Evolutionary conservation across 2,888 invertebrate genomes (phyloP), one percentile per base, ranked within the genome.

Genomic region (Glaucopsyche alexis): DNA sequence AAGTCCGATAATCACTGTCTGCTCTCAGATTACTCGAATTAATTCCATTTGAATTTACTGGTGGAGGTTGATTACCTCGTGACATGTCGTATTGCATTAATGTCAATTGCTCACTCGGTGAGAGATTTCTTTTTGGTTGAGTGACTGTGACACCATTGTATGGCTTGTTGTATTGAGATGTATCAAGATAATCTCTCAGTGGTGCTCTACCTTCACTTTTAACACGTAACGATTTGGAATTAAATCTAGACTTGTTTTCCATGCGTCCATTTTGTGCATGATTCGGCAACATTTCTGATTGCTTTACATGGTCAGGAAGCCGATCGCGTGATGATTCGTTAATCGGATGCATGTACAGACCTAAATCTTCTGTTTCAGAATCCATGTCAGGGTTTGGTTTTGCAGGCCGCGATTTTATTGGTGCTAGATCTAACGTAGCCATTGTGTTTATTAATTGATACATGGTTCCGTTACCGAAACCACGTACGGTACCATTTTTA

Each of bases 61-160:
- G 77, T 77, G 85, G 82, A 79, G 82, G 86, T 84, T 87, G 87
- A 80, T 79, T 88, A 81, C 85, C 87, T 79, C 87, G 88, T 76
- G 84, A 85, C 87, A 90, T 90, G 81, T 90, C 88, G 80, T 90
- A 87, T 81, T 93, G 91, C 93, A 93, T 93, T 80, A 93, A 81
- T 74, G 90, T 88, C 81, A 93, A 83, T 82, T 93, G 93, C 82
- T 93, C 93, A 73, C 92, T 93, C 49, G 93, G 93, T 72, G 93
- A 93, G 74, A 93, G 82, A 81, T 92, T 93, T 82, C 93, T 87
- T 85, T 92, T 93, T 76, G 93, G 93, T 85, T 93, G 93, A 75
- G 93, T 93, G 79, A 93, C 88, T 77, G 93, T 93, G 77, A 93
- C 93, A 79, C 84, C 86, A 84, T 89, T 88, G 78, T 87, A 85